Evolutionary conservation across 2,888 invertebrate species (phyloP), one percentile per base, ranked within the genome.

Genomic region (Drosophila fungiperda): DNA sequence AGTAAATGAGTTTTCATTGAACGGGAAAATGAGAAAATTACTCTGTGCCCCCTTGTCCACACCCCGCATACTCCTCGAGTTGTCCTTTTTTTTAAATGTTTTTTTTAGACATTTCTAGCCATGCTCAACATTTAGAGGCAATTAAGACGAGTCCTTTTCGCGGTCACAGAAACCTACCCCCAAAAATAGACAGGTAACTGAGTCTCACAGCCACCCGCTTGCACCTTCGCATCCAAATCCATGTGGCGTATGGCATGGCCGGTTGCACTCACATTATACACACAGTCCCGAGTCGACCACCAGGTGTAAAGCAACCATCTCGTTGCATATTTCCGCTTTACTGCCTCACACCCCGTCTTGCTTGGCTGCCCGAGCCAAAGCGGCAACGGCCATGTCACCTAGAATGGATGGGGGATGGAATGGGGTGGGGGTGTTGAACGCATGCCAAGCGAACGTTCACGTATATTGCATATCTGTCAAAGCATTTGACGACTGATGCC

Each of bases 1-100:
- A 62, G 53, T 68, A 68, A 85, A 71, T 78, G 76, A 88, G 76
- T 78, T 90, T 85, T 88, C 87, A 87, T 78, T 87, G 90, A 87
- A 83, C 87, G 89, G 83, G 87, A 87, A 87, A 87, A 87, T 87
- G 82, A 87, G 87, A 82, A 90, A 88, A 86, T 90, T 82, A 80
- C 63, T 66, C 62, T 29, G 23, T n/a, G 26, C 12, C 12, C 15
- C 4, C 12, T 15, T 23, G 45, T n/a, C 0, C 8, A 9, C 67
- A 23, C 38, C 63, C 45, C 65, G 58, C 59, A 55, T 71, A 12
- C 9, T 1, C 7, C 26, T 33, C 20, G 38, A 57, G 48, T 35
- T 52, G 17, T 42, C 8, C 12, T 12, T 60, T 66, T 60, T 50
- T 54, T 32, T 40, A 50, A 8, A 3, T 8, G 1, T 20, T 42